Percentiles rank a stretch among this genome's conserved stretches.
Evolutionary conservation across 2,888 invertebrate species (phyloP).

Genomic region (Scaptomyza flava): DNA sequence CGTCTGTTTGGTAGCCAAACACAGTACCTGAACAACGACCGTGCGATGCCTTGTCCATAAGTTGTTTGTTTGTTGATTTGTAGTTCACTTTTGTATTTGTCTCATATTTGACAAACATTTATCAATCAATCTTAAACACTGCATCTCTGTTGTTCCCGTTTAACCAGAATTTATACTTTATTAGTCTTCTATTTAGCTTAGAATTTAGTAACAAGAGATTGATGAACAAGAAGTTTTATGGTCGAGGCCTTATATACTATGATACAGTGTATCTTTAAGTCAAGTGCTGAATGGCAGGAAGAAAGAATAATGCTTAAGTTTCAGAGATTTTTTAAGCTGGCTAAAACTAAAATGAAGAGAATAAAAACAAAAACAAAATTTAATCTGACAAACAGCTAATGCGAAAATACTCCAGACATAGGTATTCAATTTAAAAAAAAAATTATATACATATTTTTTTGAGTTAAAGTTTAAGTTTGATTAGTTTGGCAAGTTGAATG

Average conservation of each 20-base stretch:
- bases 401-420: background rate
- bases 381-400: background rate
- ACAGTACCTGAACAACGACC: constrained; percentile 8
- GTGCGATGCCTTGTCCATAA: constrained; percentile 7
- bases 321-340: background rate
- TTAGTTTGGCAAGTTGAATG: background rate
- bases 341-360: background rate
- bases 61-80: constrained; percentile 39
- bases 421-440: background rate
- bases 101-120: constrained; percentile 37
- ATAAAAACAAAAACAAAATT: too few species aligned
- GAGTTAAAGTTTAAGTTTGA: background rate
- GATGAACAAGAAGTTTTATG: background rate
- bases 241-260: background rate
- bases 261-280: background rate
- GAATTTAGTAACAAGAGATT: too few species aligned
- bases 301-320: background rate
- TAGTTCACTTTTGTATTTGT: constrained; percentile 24
- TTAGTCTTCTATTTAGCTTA: too few species aligned
- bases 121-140: background rate
- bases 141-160: background rate
- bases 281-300: background rate
- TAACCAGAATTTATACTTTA: background rate
- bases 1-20: background rate
- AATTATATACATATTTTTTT: constrained; percentile 2